These are phyloP conservation scores for Brachyalestes nurse DNA, from an alignment of 2,797 vertebrate genomes.

Conservation along the genomic window DNA sequence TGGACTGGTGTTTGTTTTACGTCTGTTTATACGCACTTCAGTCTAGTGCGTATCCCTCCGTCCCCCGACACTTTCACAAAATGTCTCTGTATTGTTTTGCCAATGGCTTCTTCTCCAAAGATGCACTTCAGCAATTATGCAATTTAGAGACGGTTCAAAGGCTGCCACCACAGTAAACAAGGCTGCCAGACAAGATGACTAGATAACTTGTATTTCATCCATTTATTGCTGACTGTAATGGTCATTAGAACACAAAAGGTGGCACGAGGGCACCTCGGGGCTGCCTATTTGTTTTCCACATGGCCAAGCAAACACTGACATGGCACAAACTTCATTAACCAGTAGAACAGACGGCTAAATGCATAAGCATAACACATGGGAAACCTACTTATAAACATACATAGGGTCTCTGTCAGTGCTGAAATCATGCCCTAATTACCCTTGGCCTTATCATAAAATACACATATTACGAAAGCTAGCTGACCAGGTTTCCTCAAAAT, in stretches of 20 bases:
- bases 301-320: constrained; percentile 40
- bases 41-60: constrained; percentile 42
- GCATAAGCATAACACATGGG: background rate
- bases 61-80: constrained; percentile 50
- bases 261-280: constrained; percentile 25
- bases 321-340: constrained; percentile 36
- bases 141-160: constrained; percentile 49
- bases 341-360: constrained; percentile 11
- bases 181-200: constrained; percentile 47
- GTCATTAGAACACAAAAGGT: constrained; percentile 49
- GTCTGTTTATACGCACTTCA: constrained; percentile 57
- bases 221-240: constrained; percentile 56
- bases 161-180: constrained; percentile 52
- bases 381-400: background rate
- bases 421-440: background rate
- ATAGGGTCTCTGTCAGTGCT: background rate
- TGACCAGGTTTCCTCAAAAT: background rate
- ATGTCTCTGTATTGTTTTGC: constrained; percentile 55
- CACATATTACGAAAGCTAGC: background rate
- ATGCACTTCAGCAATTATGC: constrained; percentile 55
- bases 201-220: constrained; percentile 47
- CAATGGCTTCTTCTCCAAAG: constrained; percentile 53
- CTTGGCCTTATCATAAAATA: background rate
- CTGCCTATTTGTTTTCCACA: constrained; percentile 44
- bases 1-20: constrained; percentile 54